Conservation (phyloP, 1,140 invertebrate genomes). For the Drosophila parvula region DNA sequence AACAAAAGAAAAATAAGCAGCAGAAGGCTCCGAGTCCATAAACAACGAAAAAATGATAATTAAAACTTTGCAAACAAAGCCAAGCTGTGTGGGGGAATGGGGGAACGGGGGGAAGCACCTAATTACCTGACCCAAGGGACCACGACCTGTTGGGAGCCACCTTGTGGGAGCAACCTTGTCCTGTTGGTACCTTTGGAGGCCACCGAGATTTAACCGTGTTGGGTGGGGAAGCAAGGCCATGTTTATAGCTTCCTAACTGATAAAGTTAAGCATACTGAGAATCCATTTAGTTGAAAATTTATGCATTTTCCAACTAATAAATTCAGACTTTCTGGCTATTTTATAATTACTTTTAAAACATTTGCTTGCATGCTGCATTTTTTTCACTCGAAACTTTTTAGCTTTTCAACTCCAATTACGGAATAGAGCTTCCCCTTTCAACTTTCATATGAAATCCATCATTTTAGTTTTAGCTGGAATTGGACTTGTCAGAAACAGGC, state of each 20-base stretch:
- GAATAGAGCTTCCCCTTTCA: too few relatives aligned
- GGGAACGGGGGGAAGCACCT: conserved; percentile 11
- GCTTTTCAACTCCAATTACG: not conserved
- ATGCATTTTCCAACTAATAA: too few relatives aligned
- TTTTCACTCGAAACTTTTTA: not conserved
- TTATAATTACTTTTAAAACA: too few relatives aligned
- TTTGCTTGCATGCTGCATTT: not conserved
- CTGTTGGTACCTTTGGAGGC: not conserved
- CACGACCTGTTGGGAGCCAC: not conserved
- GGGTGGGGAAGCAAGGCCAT: too few relatives aligned
- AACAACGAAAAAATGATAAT: conserved; percentile 28
- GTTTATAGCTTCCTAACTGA: too few relatives aligned
- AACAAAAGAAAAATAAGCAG: not conserved
- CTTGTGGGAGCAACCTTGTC: not conserved
- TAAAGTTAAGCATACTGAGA: too few relatives aligned
- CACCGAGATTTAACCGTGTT: too few relatives aligned
- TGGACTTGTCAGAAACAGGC: too few relatives aligned
- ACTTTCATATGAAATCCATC: not conserved
- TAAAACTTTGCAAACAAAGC: conserved; percentile 27
- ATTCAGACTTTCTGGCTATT: too few relatives aligned
- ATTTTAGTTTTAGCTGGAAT: not conserved
- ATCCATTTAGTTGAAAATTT: too few relatives aligned
- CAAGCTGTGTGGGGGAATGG: not conserved
- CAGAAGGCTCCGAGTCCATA: conserved; percentile 14
- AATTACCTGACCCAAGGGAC: conserved; percentile 31